Percentiles rank a stretch among this genome's conserved stretches.
Conservation (phyloP, 2,797 vertebrate genomes). For the Falco peregrinus region DNA sequence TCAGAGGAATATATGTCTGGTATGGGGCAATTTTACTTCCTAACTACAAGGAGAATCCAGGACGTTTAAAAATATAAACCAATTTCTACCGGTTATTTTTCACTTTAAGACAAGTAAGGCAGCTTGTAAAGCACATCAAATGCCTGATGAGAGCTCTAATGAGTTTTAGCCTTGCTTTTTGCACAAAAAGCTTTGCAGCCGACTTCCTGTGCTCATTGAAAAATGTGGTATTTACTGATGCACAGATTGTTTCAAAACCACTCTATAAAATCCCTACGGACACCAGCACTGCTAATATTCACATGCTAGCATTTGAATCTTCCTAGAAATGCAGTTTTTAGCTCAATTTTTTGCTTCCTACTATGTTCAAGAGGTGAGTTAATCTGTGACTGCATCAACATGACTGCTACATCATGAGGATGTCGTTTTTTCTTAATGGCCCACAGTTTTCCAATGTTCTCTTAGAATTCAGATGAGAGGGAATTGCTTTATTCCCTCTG, state of each 20-base stretch:
- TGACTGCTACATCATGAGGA: neutral
- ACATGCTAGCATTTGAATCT: neutral
- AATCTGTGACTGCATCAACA: slow-evolving; percentile 7
- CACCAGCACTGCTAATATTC: slow-evolving; percentile 18
- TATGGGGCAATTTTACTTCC: slow-evolving; percentile 6
- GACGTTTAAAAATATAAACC: slow-evolving; percentile 39
- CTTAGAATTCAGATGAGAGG: neutral
- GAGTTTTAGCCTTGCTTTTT: slow-evolving; percentile 61
- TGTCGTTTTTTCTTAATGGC: neutral
- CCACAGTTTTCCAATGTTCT: neutral
- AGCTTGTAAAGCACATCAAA: slow-evolving; percentile 48
- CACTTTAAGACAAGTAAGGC: slow-evolving; percentile 16
- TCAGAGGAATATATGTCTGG: neutral
- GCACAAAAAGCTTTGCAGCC: slow-evolving; percentile 47
- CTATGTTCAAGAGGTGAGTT: slow-evolving; percentile 2
- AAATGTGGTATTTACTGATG: slow-evolving; percentile 52
- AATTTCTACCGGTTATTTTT: slow-evolving; percentile 49
- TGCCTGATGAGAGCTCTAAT: slow-evolving; percentile 59
- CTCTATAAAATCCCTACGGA: slow-evolving; percentile 55
- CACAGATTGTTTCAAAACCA: slow-evolving; percentile 47
- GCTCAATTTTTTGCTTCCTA: neutral
- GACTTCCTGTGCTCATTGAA: slow-evolving; percentile 49
- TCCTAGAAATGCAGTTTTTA: neutral
- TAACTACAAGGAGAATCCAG: slow-evolving; percentile 17
- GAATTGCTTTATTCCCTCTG: neutral